These are phyloP conservation scores for Chloroceryle amazona DNA, from an alignment of 2,797 vertebrate species.

Conservation along the genomic window DNA sequence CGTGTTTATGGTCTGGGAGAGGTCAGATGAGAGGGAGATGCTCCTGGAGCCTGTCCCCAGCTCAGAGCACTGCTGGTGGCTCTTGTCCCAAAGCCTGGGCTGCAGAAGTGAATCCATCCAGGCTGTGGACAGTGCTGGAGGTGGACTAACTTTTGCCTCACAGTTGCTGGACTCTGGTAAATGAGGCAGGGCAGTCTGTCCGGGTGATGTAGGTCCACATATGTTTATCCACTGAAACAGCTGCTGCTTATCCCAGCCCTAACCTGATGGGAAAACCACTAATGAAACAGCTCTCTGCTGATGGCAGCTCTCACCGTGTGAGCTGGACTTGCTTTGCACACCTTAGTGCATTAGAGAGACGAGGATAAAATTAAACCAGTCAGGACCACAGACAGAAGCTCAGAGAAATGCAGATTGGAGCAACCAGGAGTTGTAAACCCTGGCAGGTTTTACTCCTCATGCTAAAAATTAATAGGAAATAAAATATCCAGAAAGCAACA, in stretches of 20 bases:
- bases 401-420: background rate
- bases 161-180: background rate
- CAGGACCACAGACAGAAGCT: background rate
- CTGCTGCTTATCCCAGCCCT: background rate
- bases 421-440: fast-evolving
- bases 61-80: background rate
- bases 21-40: background rate
- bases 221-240: background rate
- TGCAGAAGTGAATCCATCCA: background rate
- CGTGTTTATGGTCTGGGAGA: background rate
- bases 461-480: background rate
- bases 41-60: background rate
- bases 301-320: background rate
- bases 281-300: background rate
- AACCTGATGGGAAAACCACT: background rate
- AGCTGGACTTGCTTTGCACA: background rate
- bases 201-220: background rate
- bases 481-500: background rate
- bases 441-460: background rate
- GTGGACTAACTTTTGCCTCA: background rate
- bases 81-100: background rate
- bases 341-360: background rate
- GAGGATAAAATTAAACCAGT: background rate
- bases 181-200: background rate
- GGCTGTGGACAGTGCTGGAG: background rate